Base-by-base conservation (phyloP, 2,888 invertebrate species). In the Zygothrica quintamaculata region DNA sequence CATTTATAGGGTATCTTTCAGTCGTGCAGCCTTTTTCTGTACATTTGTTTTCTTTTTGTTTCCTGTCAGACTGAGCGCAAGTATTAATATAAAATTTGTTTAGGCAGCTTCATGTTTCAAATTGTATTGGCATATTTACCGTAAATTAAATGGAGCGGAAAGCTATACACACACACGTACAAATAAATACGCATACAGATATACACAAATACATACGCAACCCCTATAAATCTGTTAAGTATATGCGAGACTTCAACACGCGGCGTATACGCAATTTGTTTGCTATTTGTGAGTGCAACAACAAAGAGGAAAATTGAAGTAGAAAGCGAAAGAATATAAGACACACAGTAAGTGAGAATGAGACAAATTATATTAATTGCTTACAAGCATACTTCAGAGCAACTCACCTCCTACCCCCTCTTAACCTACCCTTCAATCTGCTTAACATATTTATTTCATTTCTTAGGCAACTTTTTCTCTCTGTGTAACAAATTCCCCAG, bases 41-140 rank as follows among this genome's bases (percentile, higher is more conserved):
- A n/a, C 12, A 16, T 40, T 48, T 50, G 25, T 11, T 56, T 33
- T 36, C 57, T 55, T 34, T 6, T 37, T 29, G 25, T 39, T 37
- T 39, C n/a, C 15, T 47, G 33, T 42, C 22, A 13, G 48, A 42
- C 53, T 59, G 52, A 69, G 55, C 64, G 65, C 73, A 85, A 82
- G 75, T 69, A 78, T 82, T 75, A 73, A 70, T 78, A 64, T 11
- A 29, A 44, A 65, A 68, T 57, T 78, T 62, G 59, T 59, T 65
- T 51, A 60, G 67, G 52, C 66, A 53, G 71, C 79, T 61, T 75
- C 68, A 46, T 78, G 84, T 77, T 84, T 64, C 64, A 73, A 75
- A 84, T 80, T 84, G 84, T 77, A 79, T 86, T 84, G 86, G 80
- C 77, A 86, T 79, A 84, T 81, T 85, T 82, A 80, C 69, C 77